A percentile compares a stretch with the other conserved stretches of the same genome.
Evolutionary conservation across 2,888 invertebrate species (phyloP).

Genomic region (Eledona agricola): DNA sequence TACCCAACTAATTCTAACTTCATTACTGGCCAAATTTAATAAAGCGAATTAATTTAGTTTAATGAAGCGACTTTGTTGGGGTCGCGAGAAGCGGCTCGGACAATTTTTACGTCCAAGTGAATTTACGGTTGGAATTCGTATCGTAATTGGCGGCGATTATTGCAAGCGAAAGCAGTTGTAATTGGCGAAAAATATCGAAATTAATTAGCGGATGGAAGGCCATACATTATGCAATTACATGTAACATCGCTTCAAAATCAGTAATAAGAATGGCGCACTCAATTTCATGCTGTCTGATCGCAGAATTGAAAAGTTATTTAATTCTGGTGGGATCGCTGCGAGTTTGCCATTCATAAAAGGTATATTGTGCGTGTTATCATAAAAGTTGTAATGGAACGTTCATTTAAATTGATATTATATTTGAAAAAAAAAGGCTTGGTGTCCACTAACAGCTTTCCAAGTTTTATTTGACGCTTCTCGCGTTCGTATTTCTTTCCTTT

Average conservation of each 20-base stretch:
- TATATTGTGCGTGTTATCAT: conserved; percentile 1
- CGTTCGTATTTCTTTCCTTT: too few relatives aligned
- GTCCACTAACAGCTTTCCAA: too few relatives aligned
- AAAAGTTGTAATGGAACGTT: too few relatives aligned
- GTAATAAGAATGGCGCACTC: conserved; percentile 20
- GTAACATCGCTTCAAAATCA: conserved; percentile 5
- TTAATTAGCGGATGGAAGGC: conserved; percentile 12
- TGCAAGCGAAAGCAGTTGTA: conserved; percentile 7
- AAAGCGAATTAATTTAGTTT: conserved; percentile 33
- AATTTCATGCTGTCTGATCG: conserved; percentile 31
- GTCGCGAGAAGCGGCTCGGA: too few relatives aligned
- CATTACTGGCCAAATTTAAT: conserved; percentile 22
- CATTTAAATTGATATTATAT: too few relatives aligned
- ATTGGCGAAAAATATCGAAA: conserved; percentile 18
- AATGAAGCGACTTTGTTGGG: too few relatives aligned
- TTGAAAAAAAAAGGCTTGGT: too few relatives aligned
- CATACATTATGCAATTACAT: conserved; percentile 4
- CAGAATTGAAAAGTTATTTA: conserved; percentile 25
- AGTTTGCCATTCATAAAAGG: too few relatives aligned
- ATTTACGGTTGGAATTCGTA: too few relatives aligned
- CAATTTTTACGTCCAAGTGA: too few relatives aligned
- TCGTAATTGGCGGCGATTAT: conserved; percentile 1
- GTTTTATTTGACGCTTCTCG: too few relatives aligned
- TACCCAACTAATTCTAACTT: conserved; percentile 5
- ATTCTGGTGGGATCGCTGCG: conserved; percentile 5